Evolutionary conservation across 2,888 invertebrate genomes (phyloP).

Genomic region (Ligdia adustata): DNA sequence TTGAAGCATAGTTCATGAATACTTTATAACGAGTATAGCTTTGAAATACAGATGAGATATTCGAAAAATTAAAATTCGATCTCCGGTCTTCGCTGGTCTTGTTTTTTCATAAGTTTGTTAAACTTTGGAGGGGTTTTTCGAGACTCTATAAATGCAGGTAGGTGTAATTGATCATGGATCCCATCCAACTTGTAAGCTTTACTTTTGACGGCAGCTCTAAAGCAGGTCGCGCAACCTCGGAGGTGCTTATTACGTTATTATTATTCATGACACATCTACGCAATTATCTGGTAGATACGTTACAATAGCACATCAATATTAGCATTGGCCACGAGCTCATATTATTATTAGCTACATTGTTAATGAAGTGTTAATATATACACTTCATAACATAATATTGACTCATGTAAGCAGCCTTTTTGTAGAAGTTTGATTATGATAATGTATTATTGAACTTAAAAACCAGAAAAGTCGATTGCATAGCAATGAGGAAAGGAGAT

Average conservation of each 20-base stretch:
- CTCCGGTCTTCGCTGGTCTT: slow-evolving; percentile 15
- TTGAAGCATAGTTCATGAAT: slow-evolving; percentile 51
- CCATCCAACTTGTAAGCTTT: slow-evolving; percentile 53
- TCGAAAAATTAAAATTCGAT: slow-evolving; percentile 26
- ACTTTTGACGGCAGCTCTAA: slow-evolving; percentile 25
- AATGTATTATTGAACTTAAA: too few species aligned
- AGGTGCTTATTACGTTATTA: slow-evolving; percentile 52
- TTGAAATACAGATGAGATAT: slow-evolving; percentile 40
- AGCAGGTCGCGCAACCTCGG: slow-evolving; percentile 41
- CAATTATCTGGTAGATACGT: slow-evolving; percentile 58
- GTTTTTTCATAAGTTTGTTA: slow-evolving; percentile 25
- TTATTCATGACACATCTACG: slow-evolving; percentile 63
- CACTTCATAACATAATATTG: too few species aligned
- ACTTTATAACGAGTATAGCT: slow-evolving; percentile 40
- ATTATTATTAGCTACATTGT: neutral
- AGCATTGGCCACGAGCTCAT: slow-evolving; percentile 18
- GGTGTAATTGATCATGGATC: slow-evolving; percentile 43
- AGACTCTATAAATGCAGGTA: slow-evolving; percentile 19
- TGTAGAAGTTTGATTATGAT: too few species aligned
- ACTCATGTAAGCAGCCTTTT: too few species aligned
- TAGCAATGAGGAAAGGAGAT: too few species aligned
- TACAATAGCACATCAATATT: slow-evolving; percentile 51
- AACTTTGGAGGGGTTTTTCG: slow-evolving; percentile 47
- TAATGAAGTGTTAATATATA: neutral
- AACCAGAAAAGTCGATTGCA: too few species aligned